A percentile compares a stretch with the other conserved stretches of the same genome.
Conservation (phyloP, 2,113 vertebrate genomes). For the Puffinus mauretanicus region DNA sequence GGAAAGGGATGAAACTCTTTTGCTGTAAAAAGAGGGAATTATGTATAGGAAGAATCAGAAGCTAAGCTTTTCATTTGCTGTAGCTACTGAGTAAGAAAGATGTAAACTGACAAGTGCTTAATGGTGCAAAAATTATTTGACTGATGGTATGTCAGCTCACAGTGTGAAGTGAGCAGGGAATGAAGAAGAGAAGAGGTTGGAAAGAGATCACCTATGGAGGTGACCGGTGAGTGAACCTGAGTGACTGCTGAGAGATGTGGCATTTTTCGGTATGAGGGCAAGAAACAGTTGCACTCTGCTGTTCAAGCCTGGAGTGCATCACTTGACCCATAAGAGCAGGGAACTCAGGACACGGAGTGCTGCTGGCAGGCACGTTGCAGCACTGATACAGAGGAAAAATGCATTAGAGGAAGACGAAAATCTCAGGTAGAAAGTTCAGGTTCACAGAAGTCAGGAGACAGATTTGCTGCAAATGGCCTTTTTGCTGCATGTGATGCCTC, state of each 20-base stretch:
- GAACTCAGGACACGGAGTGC: not conserved
- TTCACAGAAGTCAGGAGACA: not conserved
- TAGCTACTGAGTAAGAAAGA: not conserved
- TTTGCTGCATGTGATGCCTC: not conserved
- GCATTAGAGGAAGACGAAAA: not conserved
- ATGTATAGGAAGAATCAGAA: not conserved
- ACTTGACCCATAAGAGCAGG: not conserved
- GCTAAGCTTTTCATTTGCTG: not conserved
- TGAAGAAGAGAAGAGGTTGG: not conserved
- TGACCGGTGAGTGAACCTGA: not conserved
- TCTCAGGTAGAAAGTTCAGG: not conserved
- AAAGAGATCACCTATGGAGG: not conserved
- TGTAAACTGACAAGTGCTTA: not conserved
- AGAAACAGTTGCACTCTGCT: not conserved
- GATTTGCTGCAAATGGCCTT: not conserved
- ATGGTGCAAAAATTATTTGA: slow-evolving; percentile 17
- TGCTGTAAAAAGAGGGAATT: not conserved
- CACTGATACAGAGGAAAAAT: not conserved
- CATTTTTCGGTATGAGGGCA: not conserved
- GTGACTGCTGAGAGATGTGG: not conserved
- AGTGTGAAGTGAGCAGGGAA: not conserved
- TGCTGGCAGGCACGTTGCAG: not conserved
- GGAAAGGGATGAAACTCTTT: not conserved
- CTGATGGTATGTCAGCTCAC: not conserved
- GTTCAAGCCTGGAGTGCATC: not conserved